These are phyloP conservation scores for Cladorhizidae sp. DNA, from an alignment of 37 sponge, comb jelly and placozoan species.

Conservation along the genomic window DNA sequence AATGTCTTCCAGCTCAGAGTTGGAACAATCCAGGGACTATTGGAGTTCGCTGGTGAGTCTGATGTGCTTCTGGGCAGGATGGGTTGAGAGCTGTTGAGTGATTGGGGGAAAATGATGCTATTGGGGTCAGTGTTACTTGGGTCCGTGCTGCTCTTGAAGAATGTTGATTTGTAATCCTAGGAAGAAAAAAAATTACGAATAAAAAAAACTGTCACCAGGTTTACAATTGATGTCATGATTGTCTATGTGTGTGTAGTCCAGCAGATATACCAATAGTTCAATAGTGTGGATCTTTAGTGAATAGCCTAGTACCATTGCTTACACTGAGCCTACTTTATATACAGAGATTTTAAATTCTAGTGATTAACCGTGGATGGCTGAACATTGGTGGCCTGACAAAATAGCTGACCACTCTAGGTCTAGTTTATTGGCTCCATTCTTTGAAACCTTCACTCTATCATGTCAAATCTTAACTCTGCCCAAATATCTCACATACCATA, in stretches of 20 bases:
- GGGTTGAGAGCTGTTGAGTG: conserved; percentile 17
- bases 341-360: not conserved
- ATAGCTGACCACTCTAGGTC: no score
- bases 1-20: not conserved
- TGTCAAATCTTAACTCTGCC: not conserved
- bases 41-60: not conserved
- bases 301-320: not conserved
- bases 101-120: not conserved
- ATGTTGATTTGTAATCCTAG: conserved; percentile 36
- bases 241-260: no score
- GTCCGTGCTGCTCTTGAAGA: not conserved
- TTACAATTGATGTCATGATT: not conserved
- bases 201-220: not conserved
- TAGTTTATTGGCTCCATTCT: no score
- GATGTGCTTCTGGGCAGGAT: conserved; percentile 23
- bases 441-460: no score
- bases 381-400: no score
- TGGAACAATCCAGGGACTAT: conserved; percentile 20
- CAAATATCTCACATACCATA: not conserved
- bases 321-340: no score
- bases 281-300: not conserved
- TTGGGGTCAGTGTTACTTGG: not conserved
- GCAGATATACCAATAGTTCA: not conserved
- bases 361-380: no score
- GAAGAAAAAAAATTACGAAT: not conserved